Evolutionary conservation across 2,113 vertebrate genomes (phyloP).

Genomic region (Grallaria varia): DNA sequence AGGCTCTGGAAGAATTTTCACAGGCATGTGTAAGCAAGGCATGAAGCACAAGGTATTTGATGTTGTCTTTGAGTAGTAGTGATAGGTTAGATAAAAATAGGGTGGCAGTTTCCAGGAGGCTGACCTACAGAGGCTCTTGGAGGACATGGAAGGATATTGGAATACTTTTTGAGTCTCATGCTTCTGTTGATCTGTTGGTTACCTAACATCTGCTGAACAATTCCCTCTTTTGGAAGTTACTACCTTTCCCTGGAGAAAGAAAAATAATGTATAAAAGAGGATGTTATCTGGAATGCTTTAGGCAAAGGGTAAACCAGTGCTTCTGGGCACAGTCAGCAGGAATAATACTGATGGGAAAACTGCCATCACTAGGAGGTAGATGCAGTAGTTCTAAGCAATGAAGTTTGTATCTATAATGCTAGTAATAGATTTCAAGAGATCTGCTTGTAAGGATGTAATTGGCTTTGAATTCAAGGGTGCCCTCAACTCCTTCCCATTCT

Average conservation of each 20-base stretch:
- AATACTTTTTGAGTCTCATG: background rate
- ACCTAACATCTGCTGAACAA: background rate
- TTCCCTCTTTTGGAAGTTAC: background rate
- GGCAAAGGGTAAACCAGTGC: background rate
- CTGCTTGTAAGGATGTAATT: background rate
- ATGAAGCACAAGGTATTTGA: background rate
- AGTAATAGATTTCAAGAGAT: background rate
- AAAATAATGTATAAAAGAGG: background rate
- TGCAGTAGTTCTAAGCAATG: background rate
- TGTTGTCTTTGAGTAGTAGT: background rate
- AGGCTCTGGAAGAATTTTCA: background rate
- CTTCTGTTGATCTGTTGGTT: background rate
- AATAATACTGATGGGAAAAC: background rate
- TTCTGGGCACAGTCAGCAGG: background rate
- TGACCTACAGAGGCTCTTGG: background rate
- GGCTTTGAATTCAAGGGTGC: background rate
- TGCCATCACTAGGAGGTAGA: background rate
- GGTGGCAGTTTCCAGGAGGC: background rate
- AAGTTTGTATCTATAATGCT: background rate
- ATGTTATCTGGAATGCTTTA: background rate
- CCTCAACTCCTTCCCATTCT: background rate
- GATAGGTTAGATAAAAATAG: background rate
- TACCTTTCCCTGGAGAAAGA: background rate
- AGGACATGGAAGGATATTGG: background rate
- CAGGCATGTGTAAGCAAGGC: background rate